These are phyloP conservation scores for Corapipo altera DNA, from an alignment of 2,113 vertebrate species.

Conservation along the genomic window DNA sequence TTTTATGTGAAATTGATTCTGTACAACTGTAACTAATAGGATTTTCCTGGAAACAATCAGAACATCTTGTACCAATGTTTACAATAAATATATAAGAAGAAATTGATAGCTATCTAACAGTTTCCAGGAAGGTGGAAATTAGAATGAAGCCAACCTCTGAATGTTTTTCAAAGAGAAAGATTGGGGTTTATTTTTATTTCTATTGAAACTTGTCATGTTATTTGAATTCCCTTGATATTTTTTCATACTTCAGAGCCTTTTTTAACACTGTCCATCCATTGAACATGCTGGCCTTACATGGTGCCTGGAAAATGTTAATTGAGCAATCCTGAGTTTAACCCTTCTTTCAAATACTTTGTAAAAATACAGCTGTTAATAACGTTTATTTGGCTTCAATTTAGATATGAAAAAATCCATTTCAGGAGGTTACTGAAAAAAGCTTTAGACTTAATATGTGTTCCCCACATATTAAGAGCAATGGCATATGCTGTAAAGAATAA, in stretches of 20 bases:
- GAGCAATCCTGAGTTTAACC: background rate
- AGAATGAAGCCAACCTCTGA: background rate
- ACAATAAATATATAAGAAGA: conserved; percentile 53
- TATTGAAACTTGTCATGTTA: background rate
- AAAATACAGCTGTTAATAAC: conserved; percentile 64
- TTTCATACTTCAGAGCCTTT: background rate
- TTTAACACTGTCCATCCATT: background rate
- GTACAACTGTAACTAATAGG: conserved; percentile 63
- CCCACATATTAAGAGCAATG: conserved; percentile 57
- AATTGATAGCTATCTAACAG: conserved; percentile 54
- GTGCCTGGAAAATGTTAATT: conserved; percentile 42
- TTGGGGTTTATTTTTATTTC: conserved; percentile 16
- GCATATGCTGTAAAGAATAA: conserved; percentile 66
- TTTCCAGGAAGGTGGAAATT: conserved; percentile 33
- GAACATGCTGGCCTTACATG: background rate
- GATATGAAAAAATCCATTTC: conserved; percentile 58
- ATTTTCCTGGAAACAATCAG: conserved; percentile 67
- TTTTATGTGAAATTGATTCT: conserved; percentile 65
- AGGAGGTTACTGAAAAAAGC: conserved; percentile 46
- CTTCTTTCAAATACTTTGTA: conserved; percentile 17
- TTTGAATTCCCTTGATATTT: background rate
- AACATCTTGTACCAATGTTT: conserved; percentile 68
- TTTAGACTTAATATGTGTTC: conserved; percentile 56
- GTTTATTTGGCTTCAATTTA: conserved; percentile 58
- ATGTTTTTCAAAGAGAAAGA: conserved; percentile 2